Base-by-base conservation (phyloP, 2,888 invertebrate genomes). In the Pterostichus madidus region DNA sequence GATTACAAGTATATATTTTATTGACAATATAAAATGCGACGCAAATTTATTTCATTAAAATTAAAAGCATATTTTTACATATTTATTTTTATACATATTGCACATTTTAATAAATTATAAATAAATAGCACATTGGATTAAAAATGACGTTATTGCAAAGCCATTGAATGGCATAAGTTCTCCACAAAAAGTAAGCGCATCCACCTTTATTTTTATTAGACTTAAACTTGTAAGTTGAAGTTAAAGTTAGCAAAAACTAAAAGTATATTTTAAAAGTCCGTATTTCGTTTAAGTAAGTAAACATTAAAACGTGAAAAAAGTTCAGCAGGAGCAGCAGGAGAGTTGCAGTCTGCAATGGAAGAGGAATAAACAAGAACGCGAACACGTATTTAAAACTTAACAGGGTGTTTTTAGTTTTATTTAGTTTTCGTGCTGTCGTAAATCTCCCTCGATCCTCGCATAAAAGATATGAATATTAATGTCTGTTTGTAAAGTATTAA, bases 401-500 rank as follows among this genome's bases (percentile, higher is more conserved):
- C 73, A 49, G n/a, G 35, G 24, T 15, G 52, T 75, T 75, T 76
- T 56, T 77, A 64, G 46, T 79, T 79, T 79, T 79, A 79, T 79
- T 79, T 79, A 79, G 79, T 79, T 77, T 39, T 32, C 53, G 76
- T 35, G 53, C 52, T 32, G 39, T 39, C 79, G 49, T 79, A 79
- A 79, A 79, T 79, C 79, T 64, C 79, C 44, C 56, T 56, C 52
- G 79, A 79, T 79, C 61, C 79, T 31, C 17, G 64, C 52, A 79
- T 79, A 79, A 79, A 79, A 79, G 61, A 79, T 79, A 79, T 79
- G 79, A 79, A 79, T 79, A 79, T 79, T 79, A 79, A 79, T 79
- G 79, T 79, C 79, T 79, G 79, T 79, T 79, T 79, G 79, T 79
- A 79, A 79, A 79, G 79, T 79, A 79, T 79, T 79, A 79, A 79